Percentiles rank a stretch among this genome's conserved stretches.
Conservation (phyloP, 2,888 invertebrate species). For the Calameuta filiformis region DNA sequence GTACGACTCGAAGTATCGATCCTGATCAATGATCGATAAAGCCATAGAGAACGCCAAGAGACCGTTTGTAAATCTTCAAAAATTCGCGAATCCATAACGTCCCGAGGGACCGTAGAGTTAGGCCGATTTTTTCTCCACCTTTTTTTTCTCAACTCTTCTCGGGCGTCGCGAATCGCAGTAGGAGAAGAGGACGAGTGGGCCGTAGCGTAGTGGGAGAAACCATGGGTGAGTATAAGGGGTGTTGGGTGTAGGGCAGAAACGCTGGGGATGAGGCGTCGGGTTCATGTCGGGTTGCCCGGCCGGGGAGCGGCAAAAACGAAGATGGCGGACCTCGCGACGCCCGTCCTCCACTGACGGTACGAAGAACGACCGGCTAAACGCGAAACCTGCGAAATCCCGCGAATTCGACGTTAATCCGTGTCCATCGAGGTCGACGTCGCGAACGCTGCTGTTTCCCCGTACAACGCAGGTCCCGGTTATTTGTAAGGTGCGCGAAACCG, state of each 20-base stretch:
- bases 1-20: not conserved
- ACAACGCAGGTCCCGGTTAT: not conserved
- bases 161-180: constrained; percentile 11
- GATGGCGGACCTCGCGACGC: constrained; percentile 55
- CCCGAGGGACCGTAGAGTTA: constrained; percentile 11
- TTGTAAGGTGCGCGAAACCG: not conserved
- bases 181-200: constrained; percentile 14
- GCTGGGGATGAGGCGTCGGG: constrained; percentile 41
- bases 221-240: constrained; percentile 24
- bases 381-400: constrained; percentile 16
- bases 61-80: not conserved
- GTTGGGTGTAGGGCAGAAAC: constrained; percentile 32
- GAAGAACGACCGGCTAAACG: constrained; percentile 27
- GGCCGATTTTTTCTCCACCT: constrained; percentile 20
- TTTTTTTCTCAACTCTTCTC: constrained; percentile 6
- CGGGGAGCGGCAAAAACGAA: constrained; percentile 56
- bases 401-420: constrained; percentile 10
- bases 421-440: constrained; percentile 6
- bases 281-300: constrained; percentile 43
- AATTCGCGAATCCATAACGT: constrained; percentile 14
- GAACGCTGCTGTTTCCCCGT: not conserved
- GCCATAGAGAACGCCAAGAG: not conserved
- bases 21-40: not conserved
- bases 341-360: constrained; percentile 41
- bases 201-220: constrained; percentile 12